These are phyloP conservation scores for Esox masquinongy DNA, from an alignment of 2,797 vertebrate genomes.

Conservation along the genomic window DNA sequence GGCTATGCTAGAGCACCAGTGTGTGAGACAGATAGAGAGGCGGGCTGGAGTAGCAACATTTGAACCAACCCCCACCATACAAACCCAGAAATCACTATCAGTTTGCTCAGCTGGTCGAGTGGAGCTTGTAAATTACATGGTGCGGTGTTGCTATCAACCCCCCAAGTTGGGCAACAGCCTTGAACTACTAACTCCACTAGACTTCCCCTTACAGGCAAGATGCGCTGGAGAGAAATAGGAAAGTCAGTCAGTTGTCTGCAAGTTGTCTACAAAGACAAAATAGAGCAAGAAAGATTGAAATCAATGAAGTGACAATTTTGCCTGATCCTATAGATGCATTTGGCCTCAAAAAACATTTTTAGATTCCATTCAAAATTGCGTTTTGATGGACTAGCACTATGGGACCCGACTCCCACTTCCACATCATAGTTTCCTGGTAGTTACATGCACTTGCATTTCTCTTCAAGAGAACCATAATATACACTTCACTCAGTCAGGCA, in stretches of 20 bases:
- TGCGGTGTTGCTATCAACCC: conserved; percentile 15
- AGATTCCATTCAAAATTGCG: too few species aligned
- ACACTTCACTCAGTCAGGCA: not conserved
- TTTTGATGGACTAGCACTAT: not conserved
- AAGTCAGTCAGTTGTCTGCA: not conserved
- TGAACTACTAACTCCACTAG: conserved; percentile 1
- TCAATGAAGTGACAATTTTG: not conserved
- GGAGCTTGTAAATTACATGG: conserved; percentile 28
- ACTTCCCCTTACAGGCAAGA: not conserved
- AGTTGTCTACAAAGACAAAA: not conserved
- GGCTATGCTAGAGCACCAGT: not conserved
- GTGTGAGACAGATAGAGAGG: not conserved
- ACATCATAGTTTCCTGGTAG: not conserved
- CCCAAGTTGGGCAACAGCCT: not conserved
- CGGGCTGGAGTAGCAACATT: conserved; percentile 12
- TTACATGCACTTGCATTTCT: not conserved
- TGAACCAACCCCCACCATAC: conserved; percentile 14
- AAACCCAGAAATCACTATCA: conserved; percentile 29
- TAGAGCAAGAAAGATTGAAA: not conserved
- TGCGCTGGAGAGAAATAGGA: too few species aligned
- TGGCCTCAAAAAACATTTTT: too few species aligned
- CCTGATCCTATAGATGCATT: too few species aligned
- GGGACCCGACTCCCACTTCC: too few species aligned
- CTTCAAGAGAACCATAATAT: not conserved
- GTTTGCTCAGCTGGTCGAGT: conserved; percentile 36